Percentiles rank a stretch among this genome's conserved stretches.
Conservation (phyloP, 2,888 invertebrate genomes). For the Charanyca ferruginea region DNA sequence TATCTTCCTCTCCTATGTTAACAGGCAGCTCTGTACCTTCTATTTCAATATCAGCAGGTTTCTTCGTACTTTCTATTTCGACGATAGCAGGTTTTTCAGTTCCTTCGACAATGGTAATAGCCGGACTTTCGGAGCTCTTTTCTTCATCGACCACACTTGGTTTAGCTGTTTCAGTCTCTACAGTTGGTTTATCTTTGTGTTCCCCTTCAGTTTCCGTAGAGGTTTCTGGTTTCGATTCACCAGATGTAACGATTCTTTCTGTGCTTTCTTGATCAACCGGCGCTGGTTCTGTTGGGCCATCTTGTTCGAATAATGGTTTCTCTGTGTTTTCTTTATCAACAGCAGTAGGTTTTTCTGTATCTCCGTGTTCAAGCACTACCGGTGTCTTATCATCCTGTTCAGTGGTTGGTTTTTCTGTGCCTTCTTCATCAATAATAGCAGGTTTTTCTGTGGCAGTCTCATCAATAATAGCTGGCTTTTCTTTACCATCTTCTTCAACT, state of each 20-base stretch:
- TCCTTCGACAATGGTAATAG: constrained; percentile 1
- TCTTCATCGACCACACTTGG: constrained; percentile 23
- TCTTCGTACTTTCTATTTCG: constrained; percentile 24
- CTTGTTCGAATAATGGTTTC: constrained; percentile 13
- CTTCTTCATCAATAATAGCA: background rate
- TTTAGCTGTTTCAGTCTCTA: constrained; percentile 4
- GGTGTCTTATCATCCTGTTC: constrained; percentile 18
- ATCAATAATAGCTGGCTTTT: constrained; percentile 14
- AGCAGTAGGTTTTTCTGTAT: constrained; percentile 8
- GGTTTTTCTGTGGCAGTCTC: constrained; percentile 20
- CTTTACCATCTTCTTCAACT: constrained; percentile 3
- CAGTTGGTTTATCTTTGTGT: constrained; percentile 14
- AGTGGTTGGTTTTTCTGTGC: constrained; percentile 3
- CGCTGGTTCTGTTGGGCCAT: constrained; percentile 10
- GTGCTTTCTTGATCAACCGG: constrained; percentile 17
- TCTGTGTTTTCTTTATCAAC: constrained; percentile 27
- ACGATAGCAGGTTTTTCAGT: constrained; percentile 10
- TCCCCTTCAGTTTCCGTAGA: constrained; percentile 11
- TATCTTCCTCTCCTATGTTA: constrained; percentile 10
- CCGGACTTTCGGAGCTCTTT: constrained; percentile 21
- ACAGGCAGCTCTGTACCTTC: constrained; percentile 31
- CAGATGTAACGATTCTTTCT: constrained; percentile 19
- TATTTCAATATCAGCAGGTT: constrained; percentile 25
- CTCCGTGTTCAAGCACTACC: constrained; percentile 7
- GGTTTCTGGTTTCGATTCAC: constrained; percentile 12